Base-by-base conservation (phyloP, 2,797 vertebrate species). In the Amblyraja radiata region DNA sequence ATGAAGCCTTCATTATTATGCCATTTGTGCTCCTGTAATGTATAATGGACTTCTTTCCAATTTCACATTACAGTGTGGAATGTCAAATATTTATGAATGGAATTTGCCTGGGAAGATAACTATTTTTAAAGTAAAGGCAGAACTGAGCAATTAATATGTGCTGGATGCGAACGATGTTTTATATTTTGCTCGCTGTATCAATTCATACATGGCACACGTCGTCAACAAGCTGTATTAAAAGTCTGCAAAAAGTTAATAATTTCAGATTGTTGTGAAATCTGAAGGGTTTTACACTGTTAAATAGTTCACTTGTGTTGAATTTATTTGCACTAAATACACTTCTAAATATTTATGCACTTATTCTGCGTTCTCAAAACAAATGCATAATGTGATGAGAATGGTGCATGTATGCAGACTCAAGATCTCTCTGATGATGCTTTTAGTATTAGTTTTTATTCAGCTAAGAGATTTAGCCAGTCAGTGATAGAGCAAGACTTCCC, bases 1-100 rank as follows among this genome's bases (percentile, higher is more conserved):
- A 92, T 54, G 90, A 76, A 92, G 71, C n/a, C 90, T 92, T 92
- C 90, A 74, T 92, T 92, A 92, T 92, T 76, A 92, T 92, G 71
- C 39, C 71, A 92, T 74, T 92, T 92, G 90, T 74, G 90, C 23
- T 76, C 36, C 90, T 76, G 90, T 92, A 92, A 76, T 54, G 71
- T 92, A 76, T 76, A 76, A 92, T 92, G 90, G 36, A 92, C 71
- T 23, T 76, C 71, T 54, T 92, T 25, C 71, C 71, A 92, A 92
- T 92, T 92, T 76, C 25, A 74, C 39, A 46, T 74, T 54, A 92
- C 71, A 92, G 90, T 54, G 90, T 58, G 74, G 90, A 68, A 11
- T 92, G 71, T 92, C 71, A 92, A 92, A 92, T 92, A 92, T 92
- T 92, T 92, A 92, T 92, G 71, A 92, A 39, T 1, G 54, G 90